Conservation (phyloP, 2,797 vertebrate genomes). For the Microctenopoma steveboyesi region DNA sequence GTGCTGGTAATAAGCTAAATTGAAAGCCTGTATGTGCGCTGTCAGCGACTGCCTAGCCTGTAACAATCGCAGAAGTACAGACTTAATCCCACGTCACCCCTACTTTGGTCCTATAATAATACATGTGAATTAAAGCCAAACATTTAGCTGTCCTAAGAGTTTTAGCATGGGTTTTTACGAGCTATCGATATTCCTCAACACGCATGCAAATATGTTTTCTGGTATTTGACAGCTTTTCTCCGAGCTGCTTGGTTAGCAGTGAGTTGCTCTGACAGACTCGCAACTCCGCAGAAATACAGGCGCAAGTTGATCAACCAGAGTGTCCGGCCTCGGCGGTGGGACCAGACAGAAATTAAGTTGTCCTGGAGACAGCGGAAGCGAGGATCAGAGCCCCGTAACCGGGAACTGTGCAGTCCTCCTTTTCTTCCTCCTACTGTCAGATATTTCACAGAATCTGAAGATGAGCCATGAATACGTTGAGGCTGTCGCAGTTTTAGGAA, state of each 20-base stretch:
- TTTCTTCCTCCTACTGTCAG: conserved; percentile 8
- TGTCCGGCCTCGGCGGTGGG: conserved; percentile 40
- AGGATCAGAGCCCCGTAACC: conserved; percentile 54
- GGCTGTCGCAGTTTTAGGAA: conserved; percentile 3
- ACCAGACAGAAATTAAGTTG: conserved; percentile 62
- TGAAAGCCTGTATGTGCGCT: not conserved
- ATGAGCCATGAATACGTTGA: conserved; percentile 15
- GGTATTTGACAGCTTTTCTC: conserved; percentile 14
- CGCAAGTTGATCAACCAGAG: conserved; percentile 56
- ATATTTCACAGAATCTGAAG: conserved; percentile 21
- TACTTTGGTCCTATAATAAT: not conserved
- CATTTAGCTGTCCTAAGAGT: not conserved
- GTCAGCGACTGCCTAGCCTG: conserved; percentile 6
- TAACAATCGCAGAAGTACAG: not conserved
- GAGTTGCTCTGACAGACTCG: conserved; percentile 39
- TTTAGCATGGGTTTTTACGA: not conserved
- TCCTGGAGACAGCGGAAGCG: conserved; percentile 49
- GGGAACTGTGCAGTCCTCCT: conserved; percentile 33
- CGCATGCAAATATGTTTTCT: conserved; percentile 11
- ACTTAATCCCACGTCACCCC: conserved; percentile 12
- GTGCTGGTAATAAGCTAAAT: conserved; percentile 10
- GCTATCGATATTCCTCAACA: conserved; percentile 16
- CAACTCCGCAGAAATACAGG: conserved; percentile 35
- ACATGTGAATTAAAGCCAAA: conserved; percentile 5
- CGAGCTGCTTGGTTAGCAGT: conserved; percentile 25